phyloP scores from a whole-genome alignment of 2,888 invertebrate genomes.

The Scaptodrosophila latifasciaeformis region DNA sequence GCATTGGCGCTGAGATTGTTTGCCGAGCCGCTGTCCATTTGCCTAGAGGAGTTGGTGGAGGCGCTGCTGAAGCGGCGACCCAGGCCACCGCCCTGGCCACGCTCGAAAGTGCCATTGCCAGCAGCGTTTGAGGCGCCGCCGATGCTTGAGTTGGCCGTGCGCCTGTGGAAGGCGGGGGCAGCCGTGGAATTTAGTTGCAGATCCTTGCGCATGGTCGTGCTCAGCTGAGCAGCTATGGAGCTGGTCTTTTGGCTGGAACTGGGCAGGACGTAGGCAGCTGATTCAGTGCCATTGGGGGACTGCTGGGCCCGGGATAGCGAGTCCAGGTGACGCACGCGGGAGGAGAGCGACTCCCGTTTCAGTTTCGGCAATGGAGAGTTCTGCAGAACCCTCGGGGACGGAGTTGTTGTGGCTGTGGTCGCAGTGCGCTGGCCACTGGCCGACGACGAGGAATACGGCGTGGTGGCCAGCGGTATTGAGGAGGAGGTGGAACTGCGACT shows the following conservation, averaged over 20 bases:
- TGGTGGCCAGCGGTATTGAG: conserved; percentile 73
- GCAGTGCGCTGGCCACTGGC: conserved; percentile 47
- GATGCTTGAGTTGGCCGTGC: conserved; percentile 29
- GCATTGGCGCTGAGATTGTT: conserved; percentile 13
- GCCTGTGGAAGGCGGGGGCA: conserved; percentile 37
- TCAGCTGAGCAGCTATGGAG: conserved; percentile 64
- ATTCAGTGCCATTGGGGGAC: conserved; percentile 62
- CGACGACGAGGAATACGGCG: conserved; percentile 65
- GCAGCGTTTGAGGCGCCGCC: conserved; percentile 20
- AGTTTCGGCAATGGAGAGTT: conserved; percentile 74
- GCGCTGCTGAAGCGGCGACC: conserved; percentile 69
- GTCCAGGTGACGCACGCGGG: conserved; percentile 77
- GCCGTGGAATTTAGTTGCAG: conserved; percentile 57
- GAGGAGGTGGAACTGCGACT: conserved; percentile 73
- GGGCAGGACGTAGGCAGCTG: conserved; percentile 12
- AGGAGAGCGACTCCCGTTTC: conserved; percentile 77
- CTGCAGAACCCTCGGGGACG: conserved; percentile 71
- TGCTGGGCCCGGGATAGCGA: conserved; percentile 75
- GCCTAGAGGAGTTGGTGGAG: conserved; percentile 44
- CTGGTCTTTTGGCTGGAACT: conserved; percentile 31
- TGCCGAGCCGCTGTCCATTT: not conserved
- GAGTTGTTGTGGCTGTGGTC: conserved; percentile 48
- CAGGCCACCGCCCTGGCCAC: conserved; percentile 16
- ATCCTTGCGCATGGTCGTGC: conserved; percentile 67
- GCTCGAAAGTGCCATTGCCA: conserved; percentile 5